Conservation (phyloP, 2,888 invertebrate species). For the Eupelmus urozonus region DNA sequence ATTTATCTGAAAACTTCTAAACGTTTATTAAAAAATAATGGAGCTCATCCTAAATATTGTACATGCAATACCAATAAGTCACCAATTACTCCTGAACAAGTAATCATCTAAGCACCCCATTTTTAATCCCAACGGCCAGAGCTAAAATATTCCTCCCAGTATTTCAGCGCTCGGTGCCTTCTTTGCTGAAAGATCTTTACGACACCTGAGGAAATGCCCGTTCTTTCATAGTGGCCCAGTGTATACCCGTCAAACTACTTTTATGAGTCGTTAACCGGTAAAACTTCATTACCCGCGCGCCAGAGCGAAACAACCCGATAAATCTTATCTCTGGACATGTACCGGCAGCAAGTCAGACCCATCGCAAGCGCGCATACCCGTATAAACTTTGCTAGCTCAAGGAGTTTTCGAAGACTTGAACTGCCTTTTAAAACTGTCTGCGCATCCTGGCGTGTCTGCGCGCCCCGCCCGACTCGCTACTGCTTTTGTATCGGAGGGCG, state of each 20-base stretch:
- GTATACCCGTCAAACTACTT: constrained; percentile 59
- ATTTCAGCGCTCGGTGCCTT: not conserved
- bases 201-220: constrained; percentile 4
- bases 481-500: too few relatives aligned
- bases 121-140: too few relatives aligned
- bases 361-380: constrained; percentile 1
- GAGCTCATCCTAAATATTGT: too few relatives aligned
- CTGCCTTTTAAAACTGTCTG: constrained; percentile 1
- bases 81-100: too few relatives aligned
- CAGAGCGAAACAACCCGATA: constrained; percentile 62
- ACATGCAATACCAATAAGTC: too few relatives aligned
- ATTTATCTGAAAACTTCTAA: too few relatives aligned
- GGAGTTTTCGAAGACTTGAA: constrained; percentile 2
- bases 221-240: constrained; percentile 19
- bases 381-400: constrained; percentile 23
- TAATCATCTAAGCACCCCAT: too few relatives aligned
- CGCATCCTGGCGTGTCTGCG: too few relatives aligned
- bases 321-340: constrained; percentile 63
- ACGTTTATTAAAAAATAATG: too few relatives aligned
- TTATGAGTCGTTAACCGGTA: constrained; percentile 62
- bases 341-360: not conserved
- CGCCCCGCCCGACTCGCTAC: too few relatives aligned
- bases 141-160: not conserved
- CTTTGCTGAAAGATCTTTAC: constrained; percentile 29
- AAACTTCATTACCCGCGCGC: constrained; percentile 64